Conservation (phyloP, 1,140 invertebrate species). For the Eupristina koningsbergeri region DNA sequence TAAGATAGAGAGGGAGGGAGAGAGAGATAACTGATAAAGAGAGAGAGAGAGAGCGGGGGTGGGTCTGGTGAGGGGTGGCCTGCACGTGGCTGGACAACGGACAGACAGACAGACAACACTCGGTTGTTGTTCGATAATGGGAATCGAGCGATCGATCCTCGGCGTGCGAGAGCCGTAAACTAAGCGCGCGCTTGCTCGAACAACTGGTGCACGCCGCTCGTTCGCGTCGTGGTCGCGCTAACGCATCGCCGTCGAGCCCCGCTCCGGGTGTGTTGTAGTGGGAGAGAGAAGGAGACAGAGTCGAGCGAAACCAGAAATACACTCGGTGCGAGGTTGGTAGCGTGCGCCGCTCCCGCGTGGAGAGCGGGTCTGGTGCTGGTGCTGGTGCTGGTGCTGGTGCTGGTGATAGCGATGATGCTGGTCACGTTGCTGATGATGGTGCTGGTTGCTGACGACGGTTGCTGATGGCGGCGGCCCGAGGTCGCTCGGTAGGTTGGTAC, state of each 20-base stretch:
- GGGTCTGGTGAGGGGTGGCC: no score
- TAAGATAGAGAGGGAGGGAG: background rate
- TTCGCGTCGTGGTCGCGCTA: slow-evolving; percentile 43
- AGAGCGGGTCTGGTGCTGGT: no score
- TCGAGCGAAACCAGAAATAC: slow-evolving; percentile 67
- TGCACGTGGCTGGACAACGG: background rate
- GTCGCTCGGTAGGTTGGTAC: slow-evolving; percentile 54
- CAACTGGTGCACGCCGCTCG: slow-evolving; percentile 48
- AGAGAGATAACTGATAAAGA: slow-evolving; percentile 3
- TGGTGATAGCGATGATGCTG: no score
- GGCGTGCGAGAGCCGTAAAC: slow-evolving; percentile 41
- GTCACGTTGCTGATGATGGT: no score
- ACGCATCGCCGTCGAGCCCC: slow-evolving; percentile 27
- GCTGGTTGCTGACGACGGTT: no score
- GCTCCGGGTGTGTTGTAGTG: background rate
- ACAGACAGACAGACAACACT: no score
- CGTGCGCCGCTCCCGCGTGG: slow-evolving; percentile 52
- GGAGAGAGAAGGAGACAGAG: slow-evolving; percentile 41
- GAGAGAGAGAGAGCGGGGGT: background rate
- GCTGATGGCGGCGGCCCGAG: slow-evolving; percentile 35
- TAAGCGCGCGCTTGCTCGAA: slow-evolving; percentile 34
- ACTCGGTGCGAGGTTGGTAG: slow-evolving; percentile 61
- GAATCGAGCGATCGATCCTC: slow-evolving; percentile 20
- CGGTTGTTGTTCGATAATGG: background rate
- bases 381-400: no score